These are phyloP conservation scores for Acrocephalus scirpaceus DNA, from an alignment of 2,797 vertebrate genomes.

Conservation along the genomic window DNA sequence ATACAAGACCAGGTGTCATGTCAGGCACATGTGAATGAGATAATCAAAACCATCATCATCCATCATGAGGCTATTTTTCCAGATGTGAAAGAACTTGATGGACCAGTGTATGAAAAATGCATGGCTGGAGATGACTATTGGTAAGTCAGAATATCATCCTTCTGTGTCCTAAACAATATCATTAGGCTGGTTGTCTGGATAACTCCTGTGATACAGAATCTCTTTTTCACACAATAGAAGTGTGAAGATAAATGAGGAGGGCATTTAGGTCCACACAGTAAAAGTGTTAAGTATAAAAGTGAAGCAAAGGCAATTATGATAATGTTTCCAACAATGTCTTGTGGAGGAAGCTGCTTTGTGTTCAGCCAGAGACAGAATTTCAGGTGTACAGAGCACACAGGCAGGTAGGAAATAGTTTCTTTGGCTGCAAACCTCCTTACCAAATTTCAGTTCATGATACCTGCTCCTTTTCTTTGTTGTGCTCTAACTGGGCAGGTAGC, in stretches of 20 bases:
- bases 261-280: background rate
- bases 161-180: background rate
- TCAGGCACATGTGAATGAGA: slow-evolving; percentile 97
- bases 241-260: background rate
- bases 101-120: slow-evolving; percentile 96
- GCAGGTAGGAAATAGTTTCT: background rate
- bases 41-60: slow-evolving; percentile 98
- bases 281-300: background rate
- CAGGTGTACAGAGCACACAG: background rate
- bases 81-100: slow-evolving; percentile 93
- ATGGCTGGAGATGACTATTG: slow-evolving; percentile 98
- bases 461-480: background rate
- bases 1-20: slow-evolving; percentile 96
- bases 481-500: background rate
- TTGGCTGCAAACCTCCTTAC: background rate
- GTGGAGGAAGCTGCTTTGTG: background rate
- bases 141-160: slow-evolving; percentile 77
- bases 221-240: background rate
- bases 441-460: background rate
- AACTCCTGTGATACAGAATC: background rate
- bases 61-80: slow-evolving; percentile 97
- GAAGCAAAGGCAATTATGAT: background rate
- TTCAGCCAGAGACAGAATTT: background rate
- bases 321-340: background rate
- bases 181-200: background rate